phyloP scores from a whole-genome alignment of 2,113 vertebrate species.

The Paracanthobrama guichenoti region DNA sequence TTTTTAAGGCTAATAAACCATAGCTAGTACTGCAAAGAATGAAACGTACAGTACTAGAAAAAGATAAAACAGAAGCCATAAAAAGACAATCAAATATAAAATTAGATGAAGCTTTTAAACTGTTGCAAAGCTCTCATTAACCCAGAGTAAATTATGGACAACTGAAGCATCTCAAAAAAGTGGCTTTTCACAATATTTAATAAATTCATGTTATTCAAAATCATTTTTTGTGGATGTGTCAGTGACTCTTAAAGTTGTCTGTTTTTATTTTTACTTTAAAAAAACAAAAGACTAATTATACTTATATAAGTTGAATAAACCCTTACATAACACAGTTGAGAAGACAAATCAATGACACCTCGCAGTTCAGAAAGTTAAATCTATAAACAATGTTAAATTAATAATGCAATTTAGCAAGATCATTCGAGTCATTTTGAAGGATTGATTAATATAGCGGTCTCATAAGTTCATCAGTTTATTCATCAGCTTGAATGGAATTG shows the following conservation, averaged over 20 bases:
- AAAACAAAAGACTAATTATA: not conserved
- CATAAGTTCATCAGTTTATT: not conserved
- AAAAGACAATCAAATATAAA: not conserved
- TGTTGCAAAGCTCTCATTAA: not conserved
- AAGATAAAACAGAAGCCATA: not conserved
- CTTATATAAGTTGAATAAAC: not conserved
- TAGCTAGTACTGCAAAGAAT: not conserved
- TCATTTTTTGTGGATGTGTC: no score
- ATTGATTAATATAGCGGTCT: not conserved
- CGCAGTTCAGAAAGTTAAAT: no score
- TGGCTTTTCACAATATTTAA: not conserved
- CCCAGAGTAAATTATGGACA: not conserved
- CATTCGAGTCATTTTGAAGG: no score
- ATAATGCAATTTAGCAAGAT: not conserved
- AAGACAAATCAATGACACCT: not conserved
- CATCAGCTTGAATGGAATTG: not conserved
- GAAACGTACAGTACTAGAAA: not conserved
- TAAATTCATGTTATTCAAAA: no score
- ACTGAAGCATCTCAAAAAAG: not conserved
- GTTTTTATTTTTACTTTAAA: no score
- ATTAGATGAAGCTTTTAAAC: not conserved
- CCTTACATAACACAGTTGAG: not conserved
- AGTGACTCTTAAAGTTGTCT: not conserved
- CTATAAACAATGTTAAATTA: not conserved
- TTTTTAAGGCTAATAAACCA: conserved; percentile 2